phyloP scores from a whole-genome alignment of 2,797 vertebrate species.

The Gallinago stenura region DNA sequence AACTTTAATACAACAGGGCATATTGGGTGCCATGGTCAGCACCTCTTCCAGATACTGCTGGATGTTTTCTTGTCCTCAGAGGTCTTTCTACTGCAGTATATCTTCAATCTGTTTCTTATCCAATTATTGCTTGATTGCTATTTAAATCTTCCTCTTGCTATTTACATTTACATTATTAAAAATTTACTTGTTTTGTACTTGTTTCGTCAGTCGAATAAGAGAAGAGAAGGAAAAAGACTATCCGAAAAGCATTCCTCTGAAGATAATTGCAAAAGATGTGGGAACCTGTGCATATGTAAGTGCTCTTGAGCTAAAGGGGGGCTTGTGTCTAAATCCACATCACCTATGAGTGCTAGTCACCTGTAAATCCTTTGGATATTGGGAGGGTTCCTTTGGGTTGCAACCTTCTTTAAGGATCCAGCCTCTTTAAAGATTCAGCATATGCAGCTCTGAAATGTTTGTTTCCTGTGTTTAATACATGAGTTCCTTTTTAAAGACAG shows the following conservation, averaged over 20 bases:
- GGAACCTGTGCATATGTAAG: slow-evolving; percentile 92
- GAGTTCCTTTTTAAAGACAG: neutral
- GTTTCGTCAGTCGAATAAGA: slow-evolving; percentile 85
- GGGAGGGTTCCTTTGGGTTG: neutral
- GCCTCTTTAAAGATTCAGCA: neutral
- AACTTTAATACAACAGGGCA: neutral
- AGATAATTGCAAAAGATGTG: slow-evolving; percentile 93
- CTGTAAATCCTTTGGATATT: neutral
- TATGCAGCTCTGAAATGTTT: neutral
- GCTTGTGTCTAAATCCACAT: neutral
- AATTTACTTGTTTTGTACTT: slow-evolving; percentile 67
- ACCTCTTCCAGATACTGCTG: neutral
- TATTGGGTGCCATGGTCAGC: neutral
- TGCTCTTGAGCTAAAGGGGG: slow-evolving; percentile 42
- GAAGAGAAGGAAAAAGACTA: slow-evolving; percentile 93
- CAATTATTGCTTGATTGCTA: neutral
- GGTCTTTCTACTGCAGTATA: neutral
- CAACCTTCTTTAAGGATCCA: neutral
- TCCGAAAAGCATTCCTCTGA: slow-evolving; percentile 93
- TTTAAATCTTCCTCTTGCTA: neutral
- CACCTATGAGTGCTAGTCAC: neutral
- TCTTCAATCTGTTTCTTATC: neutral
- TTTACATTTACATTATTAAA: neutral
- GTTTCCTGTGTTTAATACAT: neutral
- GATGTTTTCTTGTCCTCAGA: neutral